Base-by-base conservation (phyloP, 2,113 vertebrate genomes). In the Esox niger region DNA sequence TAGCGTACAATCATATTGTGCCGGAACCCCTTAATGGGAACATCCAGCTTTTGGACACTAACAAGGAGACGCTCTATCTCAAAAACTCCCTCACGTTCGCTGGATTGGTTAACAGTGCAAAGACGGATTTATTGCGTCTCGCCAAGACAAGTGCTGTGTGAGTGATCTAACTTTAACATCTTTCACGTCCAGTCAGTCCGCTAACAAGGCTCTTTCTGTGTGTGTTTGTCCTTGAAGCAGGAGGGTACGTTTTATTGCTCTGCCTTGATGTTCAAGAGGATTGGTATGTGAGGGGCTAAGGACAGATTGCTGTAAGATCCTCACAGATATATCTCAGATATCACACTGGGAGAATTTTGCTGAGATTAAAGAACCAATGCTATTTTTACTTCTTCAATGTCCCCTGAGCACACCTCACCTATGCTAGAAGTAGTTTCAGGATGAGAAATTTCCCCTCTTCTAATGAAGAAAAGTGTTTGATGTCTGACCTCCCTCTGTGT, bases 391-490 rank as follows among this genome's bases (percentile, higher is more conserved):
- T 9, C 9, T 55, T n/a, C n/a, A n/a, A n/a, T 23, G n/a, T 58
- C 27, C 25, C 27, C 27, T 15, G 56, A 58, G 56, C 17, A 4
- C 17, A 30, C 27, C 27, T 5, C 30, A 58, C 56, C 56, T 58
- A 58, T 26, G 26, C 15, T 5, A 29, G 25, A 1, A 15, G 27
- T 29, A 58, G 56, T 29, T 58, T 5, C 15, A 58, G 3, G 13
- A 11, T 58, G 56, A 30, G 30, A 10, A 58, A 46, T 20, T n/a
- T 17, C n/a, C n/a, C 29, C 20, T 47, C 8, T 59, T 55, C 27
- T 10, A 38, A 32, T 55, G 62, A 66, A 66, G 64, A 31, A 3
- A 47, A 52, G 70, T 60, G 62, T 62, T 31, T 64, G 15, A 26
- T 27, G 27, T 52, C 56, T 71, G 46, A n/a, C n/a, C 31, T 46